Percentiles rank a stretch among this genome's conserved stretches.
Evolutionary conservation across 2,888 invertebrate species (phyloP).

Genomic region (Fissipunctia ypsillon): DNA sequence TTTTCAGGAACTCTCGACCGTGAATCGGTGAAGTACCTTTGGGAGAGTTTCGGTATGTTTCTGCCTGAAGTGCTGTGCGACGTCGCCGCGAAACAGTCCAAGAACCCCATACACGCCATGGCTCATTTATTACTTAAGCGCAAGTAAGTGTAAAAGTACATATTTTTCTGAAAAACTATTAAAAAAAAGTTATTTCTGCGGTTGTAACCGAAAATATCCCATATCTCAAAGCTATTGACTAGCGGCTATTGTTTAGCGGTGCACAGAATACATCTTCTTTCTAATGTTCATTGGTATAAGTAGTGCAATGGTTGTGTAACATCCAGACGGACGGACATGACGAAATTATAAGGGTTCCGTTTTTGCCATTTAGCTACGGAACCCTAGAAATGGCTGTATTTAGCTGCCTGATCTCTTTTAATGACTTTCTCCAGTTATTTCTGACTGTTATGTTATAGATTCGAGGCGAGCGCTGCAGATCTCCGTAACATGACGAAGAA

Average conservation of each 20-base stretch:
- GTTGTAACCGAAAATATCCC: neutral
- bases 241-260: neutral
- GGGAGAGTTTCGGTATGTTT: slow-evolving; percentile 79
- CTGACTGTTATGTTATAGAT: slow-evolving; percentile 37
- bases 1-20: slow-evolving; percentile 73
- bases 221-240: too few species aligned
- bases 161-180: too few species aligned
- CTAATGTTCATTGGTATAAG: neutral
- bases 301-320: neutral
- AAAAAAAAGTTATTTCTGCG: too few species aligned
- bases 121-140: slow-evolving; percentile 79
- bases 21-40: slow-evolving; percentile 78
- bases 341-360: neutral
- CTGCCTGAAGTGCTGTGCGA: slow-evolving; percentile 79
- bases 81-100: slow-evolving; percentile 71
- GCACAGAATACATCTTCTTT: neutral
- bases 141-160: too few species aligned
- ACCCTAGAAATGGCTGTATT: neutral
- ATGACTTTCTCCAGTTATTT: neutral
- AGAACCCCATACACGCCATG: slow-evolving; percentile 81
- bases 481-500: slow-evolving; percentile 65
- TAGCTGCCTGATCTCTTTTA: neutral
- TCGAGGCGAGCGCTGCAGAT: slow-evolving; percentile 60
- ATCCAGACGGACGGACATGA: neutral
- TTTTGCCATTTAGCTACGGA: neutral